A percentile compares a stretch with the other conserved stretches of the same genome.
Evolutionary conservation across 2,888 invertebrate genomes (phyloP).

Genomic region (Yponomeuta sedellus): DNA sequence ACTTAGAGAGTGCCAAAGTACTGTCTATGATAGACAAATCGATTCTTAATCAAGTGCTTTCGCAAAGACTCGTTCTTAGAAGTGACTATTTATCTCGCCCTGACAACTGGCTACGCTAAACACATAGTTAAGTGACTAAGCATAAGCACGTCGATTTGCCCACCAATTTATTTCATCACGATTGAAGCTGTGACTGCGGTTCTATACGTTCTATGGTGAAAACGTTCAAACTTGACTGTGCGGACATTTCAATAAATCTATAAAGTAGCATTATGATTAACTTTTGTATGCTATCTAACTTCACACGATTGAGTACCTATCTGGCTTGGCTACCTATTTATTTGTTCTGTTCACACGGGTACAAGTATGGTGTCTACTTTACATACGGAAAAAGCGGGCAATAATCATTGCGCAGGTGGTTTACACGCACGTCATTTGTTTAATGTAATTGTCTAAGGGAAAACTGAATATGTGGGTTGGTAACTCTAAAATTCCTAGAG

Average conservation of each 20-base stretch:
- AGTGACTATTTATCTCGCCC: too few species aligned
- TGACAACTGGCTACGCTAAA: too few species aligned
- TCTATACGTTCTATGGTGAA: too few species aligned
- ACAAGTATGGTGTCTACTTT: neutral
- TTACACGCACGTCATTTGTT: neutral
- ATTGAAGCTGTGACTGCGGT: too few species aligned
- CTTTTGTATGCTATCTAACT: neutral
- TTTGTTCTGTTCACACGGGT: neutral
- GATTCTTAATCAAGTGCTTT: too few species aligned
- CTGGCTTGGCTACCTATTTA: neutral
- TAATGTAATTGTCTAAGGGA: neutral
- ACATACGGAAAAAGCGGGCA: neutral
- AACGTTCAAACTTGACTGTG: neutral
- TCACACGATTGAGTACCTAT: conserved; percentile 1
- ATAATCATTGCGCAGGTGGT: neutral
- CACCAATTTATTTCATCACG: too few species aligned
- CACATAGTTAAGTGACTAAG: too few species aligned
- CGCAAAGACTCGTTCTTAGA: too few species aligned
- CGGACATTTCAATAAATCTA: conserved; percentile 1
- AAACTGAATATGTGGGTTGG: neutral
- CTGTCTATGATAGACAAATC: too few species aligned
- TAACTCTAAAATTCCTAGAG: neutral
- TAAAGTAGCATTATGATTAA: neutral
- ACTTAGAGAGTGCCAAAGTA: too few species aligned
- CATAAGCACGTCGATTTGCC: too few species aligned